A percentile compares a stretch with the other conserved stretches of the same genome.
Evolutionary conservation across 1,140 invertebrate species (phyloP).

Genomic region (Cherax quadricarinatus): DNA sequence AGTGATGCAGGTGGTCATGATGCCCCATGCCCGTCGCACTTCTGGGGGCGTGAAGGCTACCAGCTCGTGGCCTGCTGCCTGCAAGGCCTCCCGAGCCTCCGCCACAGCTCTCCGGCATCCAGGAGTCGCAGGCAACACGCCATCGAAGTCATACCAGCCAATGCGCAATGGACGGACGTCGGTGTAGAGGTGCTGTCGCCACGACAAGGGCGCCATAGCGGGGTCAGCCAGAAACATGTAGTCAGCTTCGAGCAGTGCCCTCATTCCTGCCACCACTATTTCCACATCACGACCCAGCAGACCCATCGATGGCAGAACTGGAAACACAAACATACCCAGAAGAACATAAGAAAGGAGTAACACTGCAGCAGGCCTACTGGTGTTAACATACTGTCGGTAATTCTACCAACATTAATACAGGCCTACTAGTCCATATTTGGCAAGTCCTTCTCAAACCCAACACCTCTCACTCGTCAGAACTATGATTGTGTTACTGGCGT

Average conservation of each 20-base stretch:
- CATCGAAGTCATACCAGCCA: constrained; percentile 76
- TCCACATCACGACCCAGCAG: constrained; percentile 23
- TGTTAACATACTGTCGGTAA: no score
- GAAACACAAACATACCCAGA: no score
- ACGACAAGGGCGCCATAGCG: background rate
- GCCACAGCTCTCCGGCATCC: constrained; percentile 75
- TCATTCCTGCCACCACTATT: constrained; percentile 25
- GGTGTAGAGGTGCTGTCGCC: constrained; percentile 45
- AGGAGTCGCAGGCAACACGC: constrained; percentile 75
- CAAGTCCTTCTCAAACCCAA: no score
- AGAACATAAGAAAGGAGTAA: no score
- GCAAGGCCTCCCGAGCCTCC: constrained; percentile 71
- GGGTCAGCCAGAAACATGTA: constrained; percentile 1
- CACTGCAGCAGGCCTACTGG: no score
- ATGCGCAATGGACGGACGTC: constrained; percentile 74
- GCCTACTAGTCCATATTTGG: no score
- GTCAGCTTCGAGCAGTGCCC: constrained; percentile 11
- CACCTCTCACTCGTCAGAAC: no score
- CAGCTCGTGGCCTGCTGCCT: constrained; percentile 21
- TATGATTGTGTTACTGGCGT: no score
- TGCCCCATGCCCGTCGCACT: constrained; percentile 3
- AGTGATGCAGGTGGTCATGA: constrained; percentile 19
- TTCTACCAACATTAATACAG: no score
- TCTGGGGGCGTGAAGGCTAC: constrained; percentile 47
- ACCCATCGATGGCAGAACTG: constrained; percentile 14